Evolutionary conservation across 1,140 invertebrate genomes (phyloP).

Genomic region (Conopomorpha cramerella): DNA sequence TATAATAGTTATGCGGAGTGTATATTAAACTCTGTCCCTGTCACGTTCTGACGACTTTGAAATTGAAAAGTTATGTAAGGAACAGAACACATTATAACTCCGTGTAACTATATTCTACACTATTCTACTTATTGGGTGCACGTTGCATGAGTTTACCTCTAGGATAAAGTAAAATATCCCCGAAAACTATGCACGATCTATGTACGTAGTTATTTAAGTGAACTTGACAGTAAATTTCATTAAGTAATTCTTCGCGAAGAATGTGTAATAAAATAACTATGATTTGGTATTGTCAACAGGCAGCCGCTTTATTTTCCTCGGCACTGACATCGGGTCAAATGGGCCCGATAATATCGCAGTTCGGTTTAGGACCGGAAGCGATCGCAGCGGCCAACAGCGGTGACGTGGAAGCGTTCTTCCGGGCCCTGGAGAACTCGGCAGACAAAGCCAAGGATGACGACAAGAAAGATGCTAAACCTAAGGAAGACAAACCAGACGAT

Average conservation of each 20-base stretch:
- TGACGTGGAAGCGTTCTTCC: constrained; percentile 91
- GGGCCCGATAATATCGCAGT: constrained; percentile 92
- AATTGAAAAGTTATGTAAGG: too few relatives aligned
- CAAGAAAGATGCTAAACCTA: constrained; percentile 24
- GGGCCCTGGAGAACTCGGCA: constrained; percentile 75
- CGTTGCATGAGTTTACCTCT: too few relatives aligned
- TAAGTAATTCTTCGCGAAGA: background rate
- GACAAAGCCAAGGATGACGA: constrained; percentile 16
- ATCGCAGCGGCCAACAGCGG: constrained; percentile 86
- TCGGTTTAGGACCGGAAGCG: constrained; percentile 86
- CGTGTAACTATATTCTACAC: background rate
- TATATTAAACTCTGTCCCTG: too few relatives aligned
- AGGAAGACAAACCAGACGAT: constrained; percentile 44
- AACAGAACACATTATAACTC: too few relatives aligned
- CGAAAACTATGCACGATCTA: too few relatives aligned
- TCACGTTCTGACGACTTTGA: too few relatives aligned
- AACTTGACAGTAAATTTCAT: background rate
- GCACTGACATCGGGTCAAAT: constrained; percentile 94
- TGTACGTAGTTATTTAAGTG: background rate
- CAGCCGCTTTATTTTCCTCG: constrained; percentile 90
- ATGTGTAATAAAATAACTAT: background rate
- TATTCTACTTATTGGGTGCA: background rate
- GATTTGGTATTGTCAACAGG: constrained; percentile 61
- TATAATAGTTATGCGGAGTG: too few relatives aligned
- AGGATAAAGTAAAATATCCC: too few relatives aligned